Percentiles rank a stretch among this genome's conserved stretches.
phyloP scores from a whole-genome alignment of 2,113 vertebrate genomes.

The Bambusicola thoracicus region DNA sequence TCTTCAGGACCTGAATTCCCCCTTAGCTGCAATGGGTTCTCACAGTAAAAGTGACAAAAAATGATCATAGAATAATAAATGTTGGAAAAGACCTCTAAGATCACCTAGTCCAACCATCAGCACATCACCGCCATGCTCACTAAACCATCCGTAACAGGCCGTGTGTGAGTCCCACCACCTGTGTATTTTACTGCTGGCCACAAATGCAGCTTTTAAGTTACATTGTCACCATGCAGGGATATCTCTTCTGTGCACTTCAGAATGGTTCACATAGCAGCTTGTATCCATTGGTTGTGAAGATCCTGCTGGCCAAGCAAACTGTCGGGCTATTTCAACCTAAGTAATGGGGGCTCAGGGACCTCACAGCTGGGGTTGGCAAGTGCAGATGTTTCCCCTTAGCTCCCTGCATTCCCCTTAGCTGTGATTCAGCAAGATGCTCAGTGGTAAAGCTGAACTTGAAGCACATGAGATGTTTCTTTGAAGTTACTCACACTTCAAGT shows the following conservation, averaged over 20 bases:
- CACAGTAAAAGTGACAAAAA: background rate
- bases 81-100: no score
- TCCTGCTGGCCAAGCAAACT: background rate
- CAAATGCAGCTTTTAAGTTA: background rate
- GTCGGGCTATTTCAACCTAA: background rate
- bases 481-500: background rate
- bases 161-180: fast-evolving
- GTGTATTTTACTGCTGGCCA: background rate
- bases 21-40: background rate
- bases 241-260: background rate
- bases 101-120: no score
- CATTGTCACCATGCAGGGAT: background rate
- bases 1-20: background rate
- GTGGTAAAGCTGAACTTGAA: background rate
- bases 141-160: background rate
- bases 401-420: background rate
- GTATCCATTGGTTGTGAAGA: background rate
- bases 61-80: background rate
- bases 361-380: background rate
- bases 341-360: background rate
- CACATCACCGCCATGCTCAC: no score
- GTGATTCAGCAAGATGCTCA: background rate
- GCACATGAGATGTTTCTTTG: background rate
- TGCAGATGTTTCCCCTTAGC: background rate
- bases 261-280: background rate